Conservation (phyloP, 92 coral and sea anemone genomes). For the Phenganax subtilis region DNA sequence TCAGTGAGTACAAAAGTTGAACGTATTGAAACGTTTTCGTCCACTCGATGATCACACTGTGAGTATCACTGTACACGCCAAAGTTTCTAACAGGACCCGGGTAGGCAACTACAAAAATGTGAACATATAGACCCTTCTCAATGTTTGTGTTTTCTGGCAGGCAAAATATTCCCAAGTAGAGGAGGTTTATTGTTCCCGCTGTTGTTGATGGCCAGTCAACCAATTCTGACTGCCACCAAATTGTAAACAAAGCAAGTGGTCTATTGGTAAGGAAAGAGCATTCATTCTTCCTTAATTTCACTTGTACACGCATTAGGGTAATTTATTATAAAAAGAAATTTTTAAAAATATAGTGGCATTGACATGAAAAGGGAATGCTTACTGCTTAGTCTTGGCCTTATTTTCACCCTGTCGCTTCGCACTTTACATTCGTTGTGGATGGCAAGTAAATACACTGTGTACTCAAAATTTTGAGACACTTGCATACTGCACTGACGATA, state of each 20-base stretch:
- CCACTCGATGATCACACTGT: conserved; percentile 12
- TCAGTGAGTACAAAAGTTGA: neutral
- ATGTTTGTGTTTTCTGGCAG: no score
- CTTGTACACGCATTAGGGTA: neutral
- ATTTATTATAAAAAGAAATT: neutral
- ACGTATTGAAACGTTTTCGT: neutral
- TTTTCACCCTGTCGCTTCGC: neutral
- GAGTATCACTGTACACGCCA: neutral
- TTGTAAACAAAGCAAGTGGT: no score
- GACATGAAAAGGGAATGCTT: neutral
- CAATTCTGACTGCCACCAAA: no score
- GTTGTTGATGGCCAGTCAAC: no score
- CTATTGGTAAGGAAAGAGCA: neutral
- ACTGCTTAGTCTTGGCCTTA: conserved; percentile 16
- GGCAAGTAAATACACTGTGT: conserved; percentile 7
- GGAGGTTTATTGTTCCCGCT: no score
- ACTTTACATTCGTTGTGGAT: neutral
- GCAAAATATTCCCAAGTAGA: no score
- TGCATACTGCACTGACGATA: neutral
- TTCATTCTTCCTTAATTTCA: neutral
- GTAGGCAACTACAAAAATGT: conserved; percentile 13
- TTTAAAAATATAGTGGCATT: neutral
- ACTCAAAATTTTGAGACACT: neutral
- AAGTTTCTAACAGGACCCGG: neutral
- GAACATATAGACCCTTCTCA: neutral